Conservation (phyloP, 2,113 vertebrate species). For the Emydura subglobosa region DNA sequence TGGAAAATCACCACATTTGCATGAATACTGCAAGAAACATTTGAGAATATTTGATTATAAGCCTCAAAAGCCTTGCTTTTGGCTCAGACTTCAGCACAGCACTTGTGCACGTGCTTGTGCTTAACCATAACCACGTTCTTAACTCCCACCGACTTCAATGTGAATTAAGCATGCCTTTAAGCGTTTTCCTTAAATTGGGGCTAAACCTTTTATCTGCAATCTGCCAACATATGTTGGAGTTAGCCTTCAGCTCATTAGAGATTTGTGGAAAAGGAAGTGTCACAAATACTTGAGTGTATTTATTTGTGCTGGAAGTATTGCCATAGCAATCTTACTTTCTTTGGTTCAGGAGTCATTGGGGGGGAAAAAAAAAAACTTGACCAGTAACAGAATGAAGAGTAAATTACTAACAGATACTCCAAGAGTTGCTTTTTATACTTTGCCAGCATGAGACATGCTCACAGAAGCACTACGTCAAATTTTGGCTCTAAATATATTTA, state of each 20-base stretch:
- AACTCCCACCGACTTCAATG: neutral
- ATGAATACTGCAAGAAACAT: neutral
- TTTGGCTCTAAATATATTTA: neutral
- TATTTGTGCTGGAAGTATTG: neutral
- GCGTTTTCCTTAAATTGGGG: neutral
- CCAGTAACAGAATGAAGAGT: neutral
- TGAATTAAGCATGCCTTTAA: neutral
- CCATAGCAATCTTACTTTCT: neutral
- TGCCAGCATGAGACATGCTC: constrained; percentile 30
- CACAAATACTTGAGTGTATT: neutral
- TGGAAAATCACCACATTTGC: neutral
- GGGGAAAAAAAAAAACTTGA: neutral
- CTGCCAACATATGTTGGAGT: neutral
- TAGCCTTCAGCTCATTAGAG: neutral
- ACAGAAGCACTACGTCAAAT: neutral
- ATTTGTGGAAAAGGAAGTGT: neutral
- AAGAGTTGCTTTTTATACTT: neutral
- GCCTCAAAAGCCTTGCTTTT: neutral
- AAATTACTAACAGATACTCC: neutral
- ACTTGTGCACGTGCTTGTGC: neutral
- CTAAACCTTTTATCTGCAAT: neutral
- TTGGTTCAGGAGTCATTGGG: neutral
- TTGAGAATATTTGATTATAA: neutral
- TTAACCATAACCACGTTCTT: neutral
- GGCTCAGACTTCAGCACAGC: neutral